Base-by-base conservation (phyloP, 2,888 invertebrate genomes). In the Cataglyphis cursor region DNA sequence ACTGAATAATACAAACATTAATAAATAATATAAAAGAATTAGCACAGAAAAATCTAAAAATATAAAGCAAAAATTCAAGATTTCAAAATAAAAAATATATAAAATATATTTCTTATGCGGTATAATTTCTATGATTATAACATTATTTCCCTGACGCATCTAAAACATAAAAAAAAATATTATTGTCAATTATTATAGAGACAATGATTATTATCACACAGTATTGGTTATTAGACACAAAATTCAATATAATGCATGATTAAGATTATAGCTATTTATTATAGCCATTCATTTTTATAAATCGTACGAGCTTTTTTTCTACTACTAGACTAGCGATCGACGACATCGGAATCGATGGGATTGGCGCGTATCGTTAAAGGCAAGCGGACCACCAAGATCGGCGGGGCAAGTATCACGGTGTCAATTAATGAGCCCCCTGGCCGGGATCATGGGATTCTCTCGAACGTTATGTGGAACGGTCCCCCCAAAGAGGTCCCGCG, bases 341-440 rank as follows among this genome's bases (percentile, higher is more conserved):
- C 82, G 84, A 85, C 86, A 86, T 86, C 76, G 81, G 83, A 83
- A 85, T 84, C 85, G 85, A 85, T 70, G 73, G 81, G 84, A 83
- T 72, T 68, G 81, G 84, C 78, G 84, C 65, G 86, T 88, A 88
- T 87, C 90, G 90, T 90, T 88, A 88, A 89, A 88, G 86, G 86
- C 89, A 88, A 89, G 88, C 88, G 92, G 94, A 94, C 94, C 94
- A 94, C 94, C 94, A 93, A 91, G 94, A 93, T 94, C 94, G 94
- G 90, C 84, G 59, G 88, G 88, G 85, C 92, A 89, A 92, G 92
- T 92, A 93, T 93, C 93, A 88, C 94, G 94, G 94, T 95, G 94
- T 94, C 94, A 94, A 95, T 95, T 95, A 95, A 95, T 94, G 94
- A 94, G 93, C 91, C 89, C 75, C 82, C 61, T 74, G 24, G 81